Evolutionary conservation across 2,888 invertebrate genomes (phyloP), one percentile per base, ranked within the genome.

Genomic region (Philereme vetulata): DNA sequence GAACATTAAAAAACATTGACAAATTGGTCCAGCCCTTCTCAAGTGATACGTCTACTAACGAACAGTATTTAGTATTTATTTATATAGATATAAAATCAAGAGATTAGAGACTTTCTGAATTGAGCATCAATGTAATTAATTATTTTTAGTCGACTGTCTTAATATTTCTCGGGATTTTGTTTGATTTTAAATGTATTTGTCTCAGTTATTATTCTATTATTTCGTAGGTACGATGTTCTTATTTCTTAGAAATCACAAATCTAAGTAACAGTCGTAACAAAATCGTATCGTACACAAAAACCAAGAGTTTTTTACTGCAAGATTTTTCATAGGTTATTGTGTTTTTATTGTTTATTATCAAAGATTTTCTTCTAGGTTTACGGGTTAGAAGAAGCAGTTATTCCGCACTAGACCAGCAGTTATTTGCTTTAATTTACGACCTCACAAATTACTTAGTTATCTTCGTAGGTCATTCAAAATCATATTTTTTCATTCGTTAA

Each of bases 291-390:
- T 66, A 4, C 4, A 21, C 0, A 50, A n/a, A 70, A 78, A 82
- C 73, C 11, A 56, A 9, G 40, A 53, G 32, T 8, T 48, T 65
- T 69, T 68, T 67, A 67, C 61, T 69, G 21, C 49, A 75, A 76
- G 69, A 77, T 76, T 77, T 76, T 78, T 77, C 70, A 76, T 75
- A 68, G 71, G 71, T 76, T 80, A 77, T 80, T 78, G 73, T 76
- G 68, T 75, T 77, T 78, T 81, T 80, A 81, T 78, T 78, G 73
- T 79, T 76, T 77, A 78, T 81, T 79, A 78, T 77, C 75, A 74
- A 74, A 72, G 68, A 67, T 71, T 74, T 74, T 69, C 68, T 70
- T 67, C 59, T 68, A 68, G 68, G 70, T 79, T 82, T 78, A 77
- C 70, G 70, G 69, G 68, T 57, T 70, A 62, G 60, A 61, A 69